These are phyloP conservation scores for Harlomillsia oculata DNA, from an alignment of 1,140 invertebrate species.

Conservation along the genomic window DNA sequence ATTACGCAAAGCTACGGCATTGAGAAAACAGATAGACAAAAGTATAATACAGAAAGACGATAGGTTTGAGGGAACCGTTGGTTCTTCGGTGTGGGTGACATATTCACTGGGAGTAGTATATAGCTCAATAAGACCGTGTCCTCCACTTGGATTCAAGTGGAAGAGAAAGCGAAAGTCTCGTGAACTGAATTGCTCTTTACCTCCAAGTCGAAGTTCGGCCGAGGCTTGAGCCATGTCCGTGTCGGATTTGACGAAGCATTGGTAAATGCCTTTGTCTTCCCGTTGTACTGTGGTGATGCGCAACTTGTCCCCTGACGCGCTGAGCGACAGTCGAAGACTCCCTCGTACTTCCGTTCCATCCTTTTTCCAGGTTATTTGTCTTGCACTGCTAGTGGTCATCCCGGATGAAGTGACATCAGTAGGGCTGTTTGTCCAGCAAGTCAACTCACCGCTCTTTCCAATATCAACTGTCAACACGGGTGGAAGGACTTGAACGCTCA, in stretches of 20 bases:
- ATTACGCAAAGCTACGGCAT: too few species aligned
- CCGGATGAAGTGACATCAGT: not conserved
- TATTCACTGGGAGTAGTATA: too few species aligned
- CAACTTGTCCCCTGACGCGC: conserved; percentile 49
- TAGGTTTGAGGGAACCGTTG: too few species aligned
- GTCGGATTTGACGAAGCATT: conserved; percentile 59
- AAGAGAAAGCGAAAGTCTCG: not conserved
- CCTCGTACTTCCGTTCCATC: conserved; percentile 36
- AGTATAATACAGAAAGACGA: too few species aligned
- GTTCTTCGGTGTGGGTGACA: too few species aligned
- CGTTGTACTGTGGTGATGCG: conserved; percentile 57
- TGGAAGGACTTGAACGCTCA: conserved; percentile 29
- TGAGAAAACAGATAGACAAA: too few species aligned
- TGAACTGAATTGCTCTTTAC: too few species aligned
- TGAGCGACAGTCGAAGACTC: conserved; percentile 32
- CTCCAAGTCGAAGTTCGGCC: conserved; percentile 66
- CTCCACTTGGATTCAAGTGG: too few species aligned
- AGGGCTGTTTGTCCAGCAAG: conserved; percentile 38
- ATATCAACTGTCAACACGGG: conserved; percentile 39
- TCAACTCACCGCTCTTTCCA: conserved; percentile 41
- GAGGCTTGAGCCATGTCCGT: conserved; percentile 68
- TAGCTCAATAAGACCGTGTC: too few species aligned
- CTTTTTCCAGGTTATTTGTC: conserved; percentile 28
- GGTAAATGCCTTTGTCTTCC: conserved; percentile 73
- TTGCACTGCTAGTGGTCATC: not conserved